Percentiles rank a stretch among this genome's conserved stretches.
These are phyloP conservation scores for Thrips palmi DNA, from an alignment of 1,140 invertebrate species.

Conservation along the genomic window DNA sequence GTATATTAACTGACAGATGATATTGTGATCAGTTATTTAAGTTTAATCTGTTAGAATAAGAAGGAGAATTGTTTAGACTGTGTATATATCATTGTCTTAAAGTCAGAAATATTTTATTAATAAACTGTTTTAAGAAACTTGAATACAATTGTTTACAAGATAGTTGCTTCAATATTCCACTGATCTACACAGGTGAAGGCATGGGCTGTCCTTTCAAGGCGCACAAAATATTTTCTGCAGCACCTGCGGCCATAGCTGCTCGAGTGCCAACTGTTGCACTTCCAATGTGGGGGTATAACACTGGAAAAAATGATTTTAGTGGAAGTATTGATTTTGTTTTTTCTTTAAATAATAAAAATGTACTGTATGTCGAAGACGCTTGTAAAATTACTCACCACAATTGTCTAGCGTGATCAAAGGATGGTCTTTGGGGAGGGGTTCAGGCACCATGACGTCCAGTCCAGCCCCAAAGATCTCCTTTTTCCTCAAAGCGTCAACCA, in stretches of 20 bases:
- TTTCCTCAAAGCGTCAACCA: slow-evolving; percentile 49
- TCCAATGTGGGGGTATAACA: slow-evolving; percentile 54
- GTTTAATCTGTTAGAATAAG: too few species aligned
- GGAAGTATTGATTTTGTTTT: background rate
- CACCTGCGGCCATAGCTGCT: slow-evolving; percentile 53
- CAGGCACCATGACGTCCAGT: slow-evolving; percentile 76
- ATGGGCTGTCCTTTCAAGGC: slow-evolving; percentile 48
- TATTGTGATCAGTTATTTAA: too few species aligned
- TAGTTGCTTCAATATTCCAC: too few species aligned
- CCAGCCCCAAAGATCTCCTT: slow-evolving; percentile 65
- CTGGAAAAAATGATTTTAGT: slow-evolving; percentile 10
- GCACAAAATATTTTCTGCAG: slow-evolving; percentile 63
- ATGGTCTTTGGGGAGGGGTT: slow-evolving; percentile 63
- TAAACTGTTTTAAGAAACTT: too few species aligned
- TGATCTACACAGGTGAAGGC: too few species aligned
- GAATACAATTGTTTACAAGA: too few species aligned
- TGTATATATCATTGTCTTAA: too few species aligned
- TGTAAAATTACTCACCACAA: slow-evolving; percentile 37
- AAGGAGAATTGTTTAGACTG: too few species aligned
- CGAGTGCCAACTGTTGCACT: slow-evolving; percentile 64
- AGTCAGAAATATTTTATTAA: too few species aligned
- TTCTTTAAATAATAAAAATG: background rate
- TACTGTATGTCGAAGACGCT: background rate
- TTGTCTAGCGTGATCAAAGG: slow-evolving; percentile 57
- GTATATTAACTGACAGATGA: too few species aligned